Percentiles rank a stretch among this genome's conserved stretches.
These are phyloP conservation scores for Sterrhoptilus dennistouni DNA, from an alignment of 2,113 vertebrate genomes.

Conservation along the genomic window DNA sequence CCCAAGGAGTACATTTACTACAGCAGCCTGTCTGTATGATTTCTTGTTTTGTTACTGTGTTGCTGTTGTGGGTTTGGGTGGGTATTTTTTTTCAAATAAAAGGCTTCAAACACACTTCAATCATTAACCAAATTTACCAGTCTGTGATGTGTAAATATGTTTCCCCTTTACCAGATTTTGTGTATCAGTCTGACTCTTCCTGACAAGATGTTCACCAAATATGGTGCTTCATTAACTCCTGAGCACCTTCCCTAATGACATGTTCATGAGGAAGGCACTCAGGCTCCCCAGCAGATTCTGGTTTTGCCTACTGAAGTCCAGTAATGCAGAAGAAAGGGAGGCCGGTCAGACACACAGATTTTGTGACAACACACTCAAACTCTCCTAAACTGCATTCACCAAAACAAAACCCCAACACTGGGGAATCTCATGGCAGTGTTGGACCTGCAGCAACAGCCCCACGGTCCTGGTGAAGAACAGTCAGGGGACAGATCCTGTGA, in stretches of 20 bases:
- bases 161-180: slow-evolving; percentile 45
- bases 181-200: slow-evolving; percentile 29
- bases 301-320: neutral
- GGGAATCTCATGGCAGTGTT: neutral
- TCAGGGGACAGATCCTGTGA: neutral
- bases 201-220: slow-evolving; percentile 59
- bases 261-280: neutral
- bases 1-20: neutral
- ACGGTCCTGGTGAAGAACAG: rapidly evolving
- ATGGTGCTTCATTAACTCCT: neutral
- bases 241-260: neutral
- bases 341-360: rapidly evolving
- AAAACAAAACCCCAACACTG: neutral
- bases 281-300: neutral
- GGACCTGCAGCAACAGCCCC: neutral
- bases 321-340: neutral
- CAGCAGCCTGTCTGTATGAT: neutral
- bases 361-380: neutral
- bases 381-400: neutral
- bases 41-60: neutral
- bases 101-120: neutral
- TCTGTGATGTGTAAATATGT: slow-evolving; percentile 22
- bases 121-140: slow-evolving; percentile 25
- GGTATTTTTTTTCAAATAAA: neutral
- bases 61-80: neutral